Evolutionary conservation across 2,888 invertebrate species (phyloP), one percentile per base, ranked within the genome.

Genomic region (Dioctria rufipes): DNA sequence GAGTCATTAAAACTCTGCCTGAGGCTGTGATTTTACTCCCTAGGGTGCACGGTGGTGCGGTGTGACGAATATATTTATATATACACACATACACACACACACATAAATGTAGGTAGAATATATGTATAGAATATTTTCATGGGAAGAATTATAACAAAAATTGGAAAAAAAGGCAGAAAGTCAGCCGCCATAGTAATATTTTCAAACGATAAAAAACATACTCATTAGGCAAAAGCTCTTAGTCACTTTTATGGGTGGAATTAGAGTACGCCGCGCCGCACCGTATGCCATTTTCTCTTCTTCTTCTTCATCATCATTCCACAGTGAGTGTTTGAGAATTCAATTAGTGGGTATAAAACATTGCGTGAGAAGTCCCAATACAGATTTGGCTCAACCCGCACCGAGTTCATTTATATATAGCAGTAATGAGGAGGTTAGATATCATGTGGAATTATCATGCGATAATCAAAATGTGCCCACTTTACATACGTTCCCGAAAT

Each of bases 401-500:
- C 60, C 60, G 25, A 25, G 25, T 25, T 25, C 25, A 25, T 25
- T 25, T 25, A 25, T 25, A 25, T 25, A 25, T 25, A 25, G 25
- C 25, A 25, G 25, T 25, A 25, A 25, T 25, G 25, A 25, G 25
- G 25, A 25, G 25, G 25, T 25, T 75, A 60, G 40, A 60, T 75
- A 75, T 75, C 73, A 75, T 75, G 73, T 75, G 60, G 58, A 58
- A 75, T 75, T 60, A 75, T 75, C 73, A 75, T 75, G 73, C 73
- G 60, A 75, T 60, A 75, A 75, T 43, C 73, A 60, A 75, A 40
- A 75, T 75, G 69, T 25, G 25, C 25, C 73, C 73, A 75, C 73
- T 75, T 75, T 75, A 13, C 73, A 75, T 75, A 69, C 69, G 40
- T 5, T 69, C 69, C 54, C 69, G 51, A 69, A 69, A 69, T 69